Evolutionary conservation across 2,113 vertebrate species (phyloP), one percentile per base, ranked within the genome.

Genomic region (Oryzias javanicus): DNA sequence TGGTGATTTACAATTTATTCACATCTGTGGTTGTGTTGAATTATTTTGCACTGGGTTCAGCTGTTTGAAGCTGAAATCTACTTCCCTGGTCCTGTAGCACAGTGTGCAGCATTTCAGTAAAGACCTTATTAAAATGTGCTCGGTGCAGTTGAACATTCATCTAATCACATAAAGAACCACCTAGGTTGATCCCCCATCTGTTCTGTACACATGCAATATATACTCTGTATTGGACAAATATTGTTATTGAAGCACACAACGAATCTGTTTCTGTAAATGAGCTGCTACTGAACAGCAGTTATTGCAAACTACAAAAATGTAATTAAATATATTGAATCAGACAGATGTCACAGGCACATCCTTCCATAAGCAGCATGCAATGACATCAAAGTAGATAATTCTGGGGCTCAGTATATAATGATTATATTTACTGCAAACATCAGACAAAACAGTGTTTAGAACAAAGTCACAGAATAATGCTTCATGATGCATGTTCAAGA

Each of bases 1-100:
- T 79, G 71, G 83, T 82, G 80, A 87, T 88, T 89, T 86, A 85
- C 85, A 83, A 85, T 87, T 84, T 86, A 90, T 88, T 85, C 81
- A 81, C 86, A 89, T 88, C 80, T 84, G 85, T 65, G 82, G 80
- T 83, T 85, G 71, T 74, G 82, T 72, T 83, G 79, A 84, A 82
- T 85, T 89, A 67, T 60, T 81, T 74, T 79, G 77, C 80, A 75
- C 73, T 73, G 19, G 4, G 48, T 67, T 75, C 71, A 79, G 80
- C 79, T 70, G 79, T 67, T 74, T 42, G 22, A 45, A 67, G 57
- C 71, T 52, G 69, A 76, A 78, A 76, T 80, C 60, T 74, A 84
- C 82, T 81, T 78, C 66, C 64, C 58, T 57, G 25, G 64, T 47
- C 49, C 44, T 55, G 64, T 48, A 7, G 58, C 41, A 64, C 60